These are phyloP conservation scores for Turritopsis dohrnii DNA, from an alignment of 30 jellyfish, hydroid and myxozoan species.

Conservation along the genomic window DNA sequence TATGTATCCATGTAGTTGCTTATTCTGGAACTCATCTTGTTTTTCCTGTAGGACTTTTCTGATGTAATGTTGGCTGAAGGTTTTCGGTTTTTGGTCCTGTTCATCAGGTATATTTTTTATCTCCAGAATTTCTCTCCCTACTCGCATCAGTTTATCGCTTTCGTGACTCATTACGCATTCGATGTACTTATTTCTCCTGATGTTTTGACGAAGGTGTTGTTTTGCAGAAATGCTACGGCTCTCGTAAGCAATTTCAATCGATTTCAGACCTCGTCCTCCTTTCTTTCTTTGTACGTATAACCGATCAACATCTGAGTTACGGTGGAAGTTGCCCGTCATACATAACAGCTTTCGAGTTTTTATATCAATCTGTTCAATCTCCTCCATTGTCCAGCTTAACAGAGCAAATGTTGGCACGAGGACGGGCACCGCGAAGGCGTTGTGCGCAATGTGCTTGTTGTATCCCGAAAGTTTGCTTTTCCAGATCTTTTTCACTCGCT, in stretches of 20 bases:
- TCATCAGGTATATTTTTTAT: neutral
- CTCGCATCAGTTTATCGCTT: neutral
- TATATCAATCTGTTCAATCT: neutral
- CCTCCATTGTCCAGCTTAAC: neutral
- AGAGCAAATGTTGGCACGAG: neutral
- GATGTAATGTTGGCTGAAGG: neutral
- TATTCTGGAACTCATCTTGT: neutral
- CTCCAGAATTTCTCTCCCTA: neutral
- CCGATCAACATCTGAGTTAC: neutral
- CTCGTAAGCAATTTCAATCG: neutral
- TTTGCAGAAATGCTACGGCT: neutral
- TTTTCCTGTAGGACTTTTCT: neutral
- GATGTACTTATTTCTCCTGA: neutral
- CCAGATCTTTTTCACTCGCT: neutral
- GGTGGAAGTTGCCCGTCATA: slow-evolving; percentile 1
- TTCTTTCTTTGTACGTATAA: neutral
- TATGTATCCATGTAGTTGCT: neutral
- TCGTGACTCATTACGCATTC: neutral
- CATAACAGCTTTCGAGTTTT: neutral
- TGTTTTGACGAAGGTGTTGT: neutral
- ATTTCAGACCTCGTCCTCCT: neutral
- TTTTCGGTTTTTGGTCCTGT: neutral
- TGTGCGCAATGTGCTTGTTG: neutral
- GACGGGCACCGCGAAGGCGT: slow-evolving; percentile 1
- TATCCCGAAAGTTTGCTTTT: neutral